A percentile compares a stretch with the other conserved stretches of the same genome.
These are phyloP conservation scores for Dorcus hopei DNA, from an alignment of 2,888 invertebrate species.

Conservation along the genomic window DNA sequence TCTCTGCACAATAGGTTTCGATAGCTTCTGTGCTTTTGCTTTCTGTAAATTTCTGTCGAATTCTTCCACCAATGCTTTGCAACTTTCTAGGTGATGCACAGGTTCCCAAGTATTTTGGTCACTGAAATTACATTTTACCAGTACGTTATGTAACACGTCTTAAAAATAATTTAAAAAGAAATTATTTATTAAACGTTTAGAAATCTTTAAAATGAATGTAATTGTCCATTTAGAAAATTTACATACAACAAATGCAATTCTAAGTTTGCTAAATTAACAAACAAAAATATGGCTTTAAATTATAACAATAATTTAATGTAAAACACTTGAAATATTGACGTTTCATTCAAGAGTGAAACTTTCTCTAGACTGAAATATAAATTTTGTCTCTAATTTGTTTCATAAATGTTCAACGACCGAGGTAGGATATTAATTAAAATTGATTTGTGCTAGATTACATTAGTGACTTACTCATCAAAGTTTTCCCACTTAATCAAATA, in stretches of 20 bases:
- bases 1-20: conserved; percentile 14
- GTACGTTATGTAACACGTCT: too few species aligned
- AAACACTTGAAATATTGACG: too few species aligned
- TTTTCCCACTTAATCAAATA: conserved; percentile 86
- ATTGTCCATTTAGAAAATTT: background rate
- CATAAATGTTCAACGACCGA: too few species aligned
- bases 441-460: too few species aligned
- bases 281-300: too few species aligned
- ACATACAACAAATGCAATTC: background rate
- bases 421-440: too few species aligned
- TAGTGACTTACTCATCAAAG: conserved; percentile 62
- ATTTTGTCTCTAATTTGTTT: too few species aligned
- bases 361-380: too few species aligned
- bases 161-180: conserved; percentile 15
- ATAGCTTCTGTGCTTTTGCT: conserved; percentile 56
- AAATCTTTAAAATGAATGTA: too few species aligned
- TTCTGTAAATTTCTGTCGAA: conserved; percentile 77
- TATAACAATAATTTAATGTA: too few species aligned
- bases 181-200: too few species aligned
- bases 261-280: background rate
- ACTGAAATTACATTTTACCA: conserved; percentile 42
- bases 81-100: conserved; percentile 70
- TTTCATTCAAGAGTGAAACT: too few species aligned
- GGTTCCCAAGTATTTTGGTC: conserved; percentile 86
- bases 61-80: conserved; percentile 72